Evolutionary conservation across 1,140 invertebrate genomes (phyloP), one percentile per base, ranked within the genome.

Genomic region (Orius insidiosus): DNA sequence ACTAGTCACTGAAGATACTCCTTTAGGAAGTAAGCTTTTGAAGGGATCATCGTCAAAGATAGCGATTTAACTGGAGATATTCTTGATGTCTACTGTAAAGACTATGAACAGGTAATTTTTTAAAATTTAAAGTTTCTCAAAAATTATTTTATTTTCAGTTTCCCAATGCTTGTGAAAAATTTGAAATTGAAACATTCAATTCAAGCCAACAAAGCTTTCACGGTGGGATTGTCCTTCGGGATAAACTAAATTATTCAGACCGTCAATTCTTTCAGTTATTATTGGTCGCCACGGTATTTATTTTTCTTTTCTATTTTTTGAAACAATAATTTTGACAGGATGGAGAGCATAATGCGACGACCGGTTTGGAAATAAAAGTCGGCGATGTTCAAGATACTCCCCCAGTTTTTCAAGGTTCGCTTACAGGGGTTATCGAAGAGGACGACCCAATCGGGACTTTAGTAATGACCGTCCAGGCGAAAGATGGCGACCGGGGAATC

Each of bases 391-490:
- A 86, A 63, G 83, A 87, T 57, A 77, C 72, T 16, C 80, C 83
- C 1, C 85, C 85, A 0, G 72, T 80, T 32, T 90, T 90, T 63
- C 70, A 76, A 18, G 82, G 84, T 2, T 76, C 83, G 0, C 64
- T 87, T 16, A 80, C 79, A 6, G 80, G 78, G 0, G 72, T 87
- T 19, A 71, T 90, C n/a, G 66, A 71, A 15, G 87, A 92, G 62
- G 81, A 89, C 57, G 79, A 77, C 51, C 72, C 79, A 0, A 84
- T 90, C 39, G 85, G 85, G n/a, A 81, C 79, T 2, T 61, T 82
- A 8, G 81, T 85, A 1, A 72, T 88, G 61, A 78, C 74, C 1
- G 65, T 87, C 2, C 74, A 78, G 56, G 86, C 86, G 0, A 67
- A 76, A 36, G 87, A 90, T 59, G 84, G 83, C 0, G 86, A 92